A percentile compares a stretch with the other conserved stretches of the same genome.
Conservation (phyloP, 2,113 vertebrate species). For the Aphelocoma coerulescens region DNA sequence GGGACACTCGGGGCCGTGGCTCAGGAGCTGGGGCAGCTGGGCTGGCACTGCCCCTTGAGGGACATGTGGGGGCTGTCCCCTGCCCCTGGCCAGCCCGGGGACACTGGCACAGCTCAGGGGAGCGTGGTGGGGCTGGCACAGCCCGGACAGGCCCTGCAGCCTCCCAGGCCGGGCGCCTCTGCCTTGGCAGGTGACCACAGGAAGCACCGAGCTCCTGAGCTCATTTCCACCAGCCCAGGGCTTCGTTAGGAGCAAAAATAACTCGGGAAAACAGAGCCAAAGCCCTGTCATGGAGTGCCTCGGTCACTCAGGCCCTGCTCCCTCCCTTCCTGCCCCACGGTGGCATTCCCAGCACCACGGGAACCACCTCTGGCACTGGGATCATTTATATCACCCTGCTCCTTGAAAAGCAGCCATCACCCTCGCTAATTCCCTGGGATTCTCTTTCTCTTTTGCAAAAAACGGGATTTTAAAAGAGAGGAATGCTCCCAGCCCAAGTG, state of each 20-base stretch:
- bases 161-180: not conserved
- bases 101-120: not conserved
- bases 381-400: not conserved
- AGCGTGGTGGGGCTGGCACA: not conserved
- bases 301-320: accelerated
- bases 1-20: accelerated
- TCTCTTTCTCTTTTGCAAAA: not conserved
- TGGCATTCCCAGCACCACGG: not conserved
- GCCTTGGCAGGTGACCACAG: slow-evolving; percentile 13
- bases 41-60: not conserved
- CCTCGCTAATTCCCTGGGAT: not conserved
- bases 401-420: not conserved
- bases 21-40: not conserved
- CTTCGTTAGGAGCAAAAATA: slow-evolving; percentile 11
- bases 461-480: not conserved
- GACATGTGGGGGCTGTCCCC: not conserved
- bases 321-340: not conserved
- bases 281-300: not conserved
- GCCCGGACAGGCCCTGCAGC: not conserved
- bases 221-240: slow-evolving; percentile 36
- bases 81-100: accelerated
- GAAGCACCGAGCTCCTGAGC: slow-evolving; percentile 25
- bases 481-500: not conserved
- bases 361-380: not conserved
- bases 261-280: not conserved